Percentiles rank a stretch among this genome's conserved stretches.
These are phyloP conservation scores for Spinus pinus DNA, from an alignment of 2,797 vertebrate species.

Conservation along the genomic window DNA sequence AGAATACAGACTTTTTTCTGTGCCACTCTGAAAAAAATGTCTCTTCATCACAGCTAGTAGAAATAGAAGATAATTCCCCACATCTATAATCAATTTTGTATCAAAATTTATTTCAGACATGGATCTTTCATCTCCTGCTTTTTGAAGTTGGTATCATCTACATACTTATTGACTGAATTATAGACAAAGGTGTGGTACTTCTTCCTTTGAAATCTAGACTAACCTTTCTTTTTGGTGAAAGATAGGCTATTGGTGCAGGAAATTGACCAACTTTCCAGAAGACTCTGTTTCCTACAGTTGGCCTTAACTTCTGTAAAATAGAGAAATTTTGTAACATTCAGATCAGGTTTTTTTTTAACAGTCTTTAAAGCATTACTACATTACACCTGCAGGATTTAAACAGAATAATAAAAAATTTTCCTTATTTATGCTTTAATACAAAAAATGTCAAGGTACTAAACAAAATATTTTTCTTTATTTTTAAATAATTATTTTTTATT, in stretches of 20 bases:
- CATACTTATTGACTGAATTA: not conserved
- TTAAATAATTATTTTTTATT: not conserved
- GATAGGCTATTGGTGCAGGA: not conserved
- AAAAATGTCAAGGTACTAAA: not conserved
- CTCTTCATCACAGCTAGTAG: not conserved
- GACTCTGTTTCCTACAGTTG: not conserved
- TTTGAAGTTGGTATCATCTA: not conserved
- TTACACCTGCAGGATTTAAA: not conserved
- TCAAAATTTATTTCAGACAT: not conserved
- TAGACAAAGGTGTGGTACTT: not conserved
- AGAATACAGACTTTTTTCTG: not conserved
- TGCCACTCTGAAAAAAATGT: not conserved
- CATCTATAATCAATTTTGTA: not conserved
- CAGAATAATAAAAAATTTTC: not conserved
- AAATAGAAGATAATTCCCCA: not conserved
- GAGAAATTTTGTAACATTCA: not conserved
- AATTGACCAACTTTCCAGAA: not conserved
- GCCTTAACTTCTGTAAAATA: not conserved
- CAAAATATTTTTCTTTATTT: not conserved
- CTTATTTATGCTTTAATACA: not conserved
- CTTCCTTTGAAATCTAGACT: not conserved
- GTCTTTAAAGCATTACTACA: not conserved
- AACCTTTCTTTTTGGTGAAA: not conserved
- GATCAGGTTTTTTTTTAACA: not conserved
- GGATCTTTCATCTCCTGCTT: not conserved